Percentiles rank a stretch among this genome's conserved stretches.
Evolutionary conservation across 1,140 invertebrate genomes (phyloP).

Genomic region (Apis florea): DNA sequence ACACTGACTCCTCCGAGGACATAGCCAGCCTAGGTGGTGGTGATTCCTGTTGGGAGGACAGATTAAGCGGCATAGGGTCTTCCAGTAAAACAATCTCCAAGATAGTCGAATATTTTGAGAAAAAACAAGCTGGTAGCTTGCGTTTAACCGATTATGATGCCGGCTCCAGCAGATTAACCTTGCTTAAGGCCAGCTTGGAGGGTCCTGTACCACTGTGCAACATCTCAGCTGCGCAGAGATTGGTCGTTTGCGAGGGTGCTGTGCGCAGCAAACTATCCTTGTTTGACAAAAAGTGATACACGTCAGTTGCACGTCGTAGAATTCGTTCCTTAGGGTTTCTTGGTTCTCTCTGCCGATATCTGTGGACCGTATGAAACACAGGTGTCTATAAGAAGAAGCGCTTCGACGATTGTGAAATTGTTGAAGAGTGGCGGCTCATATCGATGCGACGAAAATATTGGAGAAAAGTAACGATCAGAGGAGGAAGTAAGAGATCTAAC

Average conservation of each 20-base stretch:
- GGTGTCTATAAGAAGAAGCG: slow-evolving; percentile 8
- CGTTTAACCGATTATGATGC: slow-evolving; percentile 68
- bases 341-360: slow-evolving; percentile 3
- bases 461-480: neutral
- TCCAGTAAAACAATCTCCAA: slow-evolving; percentile 87
- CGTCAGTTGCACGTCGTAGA: neutral
- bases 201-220: slow-evolving; percentile 72
- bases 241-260: slow-evolving; percentile 90
- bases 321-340: slow-evolving; percentile 36
- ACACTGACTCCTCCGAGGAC: slow-evolving; percentile 92
- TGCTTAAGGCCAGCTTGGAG: slow-evolving; percentile 74
- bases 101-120: slow-evolving; percentile 93
- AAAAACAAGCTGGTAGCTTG: slow-evolving; percentile 82
- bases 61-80: slow-evolving; percentile 81
- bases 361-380: neutral
- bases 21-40: slow-evolving; percentile 89
- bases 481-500: neutral
- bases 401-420: neutral
- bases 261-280: slow-evolving; percentile 90
- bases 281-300: slow-evolving; percentile 88
- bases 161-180: slow-evolving; percentile 71
- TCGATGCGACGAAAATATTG: neutral
- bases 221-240: slow-evolving; percentile 81
- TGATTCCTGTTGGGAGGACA: slow-evolving; percentile 86
- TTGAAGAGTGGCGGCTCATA: neutral